phyloP scores from a whole-genome alignment of 2,797 vertebrate genomes.

The Pipistrellus pipistrellus region DNA sequence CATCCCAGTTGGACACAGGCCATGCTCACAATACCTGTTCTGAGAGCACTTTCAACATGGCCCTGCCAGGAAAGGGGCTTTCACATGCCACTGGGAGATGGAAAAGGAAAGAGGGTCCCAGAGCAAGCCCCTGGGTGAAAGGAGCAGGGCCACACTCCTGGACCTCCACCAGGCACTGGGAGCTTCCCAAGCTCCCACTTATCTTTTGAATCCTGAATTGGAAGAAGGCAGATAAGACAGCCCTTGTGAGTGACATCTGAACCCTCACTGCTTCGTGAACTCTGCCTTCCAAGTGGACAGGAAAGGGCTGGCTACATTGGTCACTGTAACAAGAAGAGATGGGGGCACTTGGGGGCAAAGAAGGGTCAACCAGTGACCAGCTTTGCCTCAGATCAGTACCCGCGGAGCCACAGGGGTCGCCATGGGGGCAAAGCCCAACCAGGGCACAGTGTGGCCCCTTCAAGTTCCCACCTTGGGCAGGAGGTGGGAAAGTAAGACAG shows the following conservation, averaged over 20 bases:
- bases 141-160: not conserved
- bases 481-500: not conserved
- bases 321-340: not conserved
- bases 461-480: not conserved
- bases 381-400: not conserved
- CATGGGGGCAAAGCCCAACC: not conserved
- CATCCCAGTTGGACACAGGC: not conserved
- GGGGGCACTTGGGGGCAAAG: not conserved
- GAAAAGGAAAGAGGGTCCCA: not conserved
- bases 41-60: too few relatives aligned
- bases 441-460: not conserved
- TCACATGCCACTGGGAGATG: not conserved
- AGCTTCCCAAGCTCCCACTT: not conserved
- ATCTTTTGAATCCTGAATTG: not conserved
- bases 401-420: not conserved
- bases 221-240: not conserved
- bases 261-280: not conserved
- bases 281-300: not conserved
- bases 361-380: not conserved
- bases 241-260: not conserved
- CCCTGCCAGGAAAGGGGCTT: not conserved
- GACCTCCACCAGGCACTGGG: not conserved
- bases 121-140: not conserved
- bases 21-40: not conserved
- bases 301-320: not conserved